Conservation (phyloP, 1,140 invertebrate genomes). For the Drosophila bocki region DNA sequence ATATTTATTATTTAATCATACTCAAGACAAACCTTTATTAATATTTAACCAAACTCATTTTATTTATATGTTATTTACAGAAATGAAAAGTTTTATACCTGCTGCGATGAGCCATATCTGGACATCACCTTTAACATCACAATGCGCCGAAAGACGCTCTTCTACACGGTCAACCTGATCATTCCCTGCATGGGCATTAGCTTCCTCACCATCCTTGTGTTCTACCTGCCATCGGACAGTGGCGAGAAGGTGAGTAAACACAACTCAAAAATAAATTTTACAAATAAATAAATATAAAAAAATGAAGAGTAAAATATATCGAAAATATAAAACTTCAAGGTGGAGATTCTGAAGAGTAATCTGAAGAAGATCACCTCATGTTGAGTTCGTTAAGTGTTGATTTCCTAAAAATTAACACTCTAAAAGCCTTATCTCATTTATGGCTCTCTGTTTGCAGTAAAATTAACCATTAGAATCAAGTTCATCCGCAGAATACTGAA, state of each 20-base stretch:
- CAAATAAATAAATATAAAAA: too few species aligned
- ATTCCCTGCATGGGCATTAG: conserved; percentile 99
- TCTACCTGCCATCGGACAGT: conserved; percentile 99
- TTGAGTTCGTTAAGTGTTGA: too few species aligned
- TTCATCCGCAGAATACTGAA: conserved; percentile 22
- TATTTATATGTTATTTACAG: conserved; percentile 86
- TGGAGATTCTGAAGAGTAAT: too few species aligned
- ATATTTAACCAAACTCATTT: conserved; percentile 4
- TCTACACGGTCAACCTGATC: conserved; percentile 99
- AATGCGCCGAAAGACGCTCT: conserved; percentile 97
- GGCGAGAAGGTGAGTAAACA: conserved; percentile 96
- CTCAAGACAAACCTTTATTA: background rate
- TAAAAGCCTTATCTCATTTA: conserved; percentile 5
- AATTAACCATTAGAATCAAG: conserved; percentile 38
- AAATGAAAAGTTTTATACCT: conserved; percentile 98
- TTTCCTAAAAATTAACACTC: background rate
- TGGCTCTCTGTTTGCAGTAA: background rate
- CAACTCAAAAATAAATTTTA: too few species aligned
- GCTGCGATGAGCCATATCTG: conserved; percentile 97
- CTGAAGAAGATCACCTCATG: too few species aligned
- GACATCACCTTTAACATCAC: conserved; percentile 99
- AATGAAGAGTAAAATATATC: background rate
- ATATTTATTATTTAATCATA: background rate
- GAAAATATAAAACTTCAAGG: too few species aligned
- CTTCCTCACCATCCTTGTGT: conserved; percentile 98